Base-by-base conservation (phyloP, 2,888 invertebrate genomes). In the Apotomis betuletana region DNA sequence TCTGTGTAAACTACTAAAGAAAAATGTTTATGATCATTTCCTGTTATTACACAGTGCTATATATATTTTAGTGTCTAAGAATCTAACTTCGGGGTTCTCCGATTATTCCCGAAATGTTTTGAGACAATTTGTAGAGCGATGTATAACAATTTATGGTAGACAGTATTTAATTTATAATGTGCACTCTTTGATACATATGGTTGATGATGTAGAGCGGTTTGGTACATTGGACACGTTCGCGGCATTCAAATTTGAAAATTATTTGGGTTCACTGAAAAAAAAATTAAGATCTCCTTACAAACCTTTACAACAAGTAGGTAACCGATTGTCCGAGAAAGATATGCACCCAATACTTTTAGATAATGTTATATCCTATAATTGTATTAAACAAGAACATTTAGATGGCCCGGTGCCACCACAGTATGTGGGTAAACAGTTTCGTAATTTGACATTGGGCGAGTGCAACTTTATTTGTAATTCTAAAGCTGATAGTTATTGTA, bases 91-190 rank as follows among this genome's bases (percentile, higher is more conserved):
- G 4, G 5, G n/a, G 38, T 58, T 12, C n/a, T 58, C 58, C 27
- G 27, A 27, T 57, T 57, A 57, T 27, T 27, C 57, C 36, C 57
- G 57, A 27, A 57, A 27, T 57, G 27, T 57, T 57, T 52, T 57
- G 36, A 57, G 27, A 57, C 27, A 27, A 27, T 57, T 57, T 57
- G 57, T 57, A 27, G 57, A 57, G 57, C 57, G 9, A 36, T 57
- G 57, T n/a, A 27, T 27, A 27, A 27, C 36, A 10, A 57, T 57
- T 57, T 57, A 57, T 27, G 57, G 57, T 57, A 27, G 57, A 57
- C 57, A 57, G 57, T 57, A 57, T 57, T 57, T 57, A 57, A 57
- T 57, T 3, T 57, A 57, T 6, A 57, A 57, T 57, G 57, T 57
- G 57, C 57, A 57, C 57, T 57, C 57, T 8, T 57, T 57, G 36